Conservation (phyloP, 2,797 vertebrate genomes). For the Danio tinwini region DNA sequence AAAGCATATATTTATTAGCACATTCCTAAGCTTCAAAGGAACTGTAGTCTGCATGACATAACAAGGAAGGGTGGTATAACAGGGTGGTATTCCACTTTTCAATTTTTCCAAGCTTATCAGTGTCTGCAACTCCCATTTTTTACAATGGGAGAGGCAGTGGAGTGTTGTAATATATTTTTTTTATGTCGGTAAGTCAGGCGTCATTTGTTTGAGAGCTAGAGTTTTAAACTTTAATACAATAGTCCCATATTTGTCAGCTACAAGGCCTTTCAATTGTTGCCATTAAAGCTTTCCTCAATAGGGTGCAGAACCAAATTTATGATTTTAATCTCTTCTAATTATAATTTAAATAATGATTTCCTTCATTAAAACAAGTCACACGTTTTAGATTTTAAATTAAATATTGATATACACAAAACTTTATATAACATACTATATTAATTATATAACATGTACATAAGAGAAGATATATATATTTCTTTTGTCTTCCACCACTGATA, state of each 20-base stretch:
- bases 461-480: background rate
- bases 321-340: no score
- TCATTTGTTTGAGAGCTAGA: background rate
- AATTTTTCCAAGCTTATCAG: constrained; percentile 18
- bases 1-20: background rate
- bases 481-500: constrained; percentile 13
- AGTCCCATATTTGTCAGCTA: background rate
- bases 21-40: background rate
- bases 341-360: no score
- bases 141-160: background rate
- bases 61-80: background rate
- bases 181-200: background rate
- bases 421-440: no score
- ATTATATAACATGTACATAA: background rate
- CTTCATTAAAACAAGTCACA: no score
- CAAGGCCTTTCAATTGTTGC: background rate
- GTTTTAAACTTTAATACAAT: background rate
- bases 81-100: background rate
- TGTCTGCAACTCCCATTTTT: background rate
- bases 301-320: no score
- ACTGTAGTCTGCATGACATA: background rate
- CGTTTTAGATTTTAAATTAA: no score
- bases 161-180: background rate
- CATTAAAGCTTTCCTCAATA: background rate
- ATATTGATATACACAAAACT: no score